phyloP scores from a whole-genome alignment of 1,140 invertebrate genomes.

The Sinonovacula constricta region DNA sequence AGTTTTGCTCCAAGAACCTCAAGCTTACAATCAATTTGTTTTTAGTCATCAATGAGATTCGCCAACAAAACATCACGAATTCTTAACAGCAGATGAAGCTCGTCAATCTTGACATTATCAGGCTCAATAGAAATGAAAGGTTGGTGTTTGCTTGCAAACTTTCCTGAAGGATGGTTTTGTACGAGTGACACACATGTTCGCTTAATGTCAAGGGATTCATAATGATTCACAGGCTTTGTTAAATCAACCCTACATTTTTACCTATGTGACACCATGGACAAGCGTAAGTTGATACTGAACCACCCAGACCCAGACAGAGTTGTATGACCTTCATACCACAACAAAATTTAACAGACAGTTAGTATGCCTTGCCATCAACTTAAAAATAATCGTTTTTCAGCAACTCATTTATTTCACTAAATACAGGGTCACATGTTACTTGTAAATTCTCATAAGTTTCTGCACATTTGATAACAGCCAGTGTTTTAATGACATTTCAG shows the following conservation, averaged over 20 bases:
- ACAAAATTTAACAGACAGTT: background rate
- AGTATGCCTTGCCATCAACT: constrained; percentile 5
- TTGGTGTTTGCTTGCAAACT: background rate
- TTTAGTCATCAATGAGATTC: constrained; percentile 26
- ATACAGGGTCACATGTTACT: background rate
- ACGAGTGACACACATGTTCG: background rate
- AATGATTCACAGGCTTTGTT: background rate
- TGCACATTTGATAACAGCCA: constrained; percentile 13
- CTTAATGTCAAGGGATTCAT: constrained; percentile 2
- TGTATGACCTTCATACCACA: background rate
- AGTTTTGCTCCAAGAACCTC: background rate
- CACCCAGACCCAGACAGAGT: constrained; percentile 11
- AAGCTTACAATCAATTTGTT: constrained; percentile 5
- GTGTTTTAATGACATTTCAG: background rate
- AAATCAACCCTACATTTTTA: background rate
- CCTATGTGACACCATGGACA: constrained; percentile 23
- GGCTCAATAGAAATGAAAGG: constrained; percentile 14
- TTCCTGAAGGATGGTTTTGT: background rate
- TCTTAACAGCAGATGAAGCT: constrained; percentile 6
- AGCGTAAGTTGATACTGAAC: constrained; percentile 2
- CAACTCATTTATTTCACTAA: background rate
- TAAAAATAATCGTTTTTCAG: background rate
- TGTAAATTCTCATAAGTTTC: constrained; percentile 12
- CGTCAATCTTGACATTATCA: background rate
- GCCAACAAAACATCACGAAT: constrained; percentile 14